These are phyloP conservation scores for Hucho hucho DNA, from an alignment of 2,113 vertebrate species.

Conservation along the genomic window DNA sequence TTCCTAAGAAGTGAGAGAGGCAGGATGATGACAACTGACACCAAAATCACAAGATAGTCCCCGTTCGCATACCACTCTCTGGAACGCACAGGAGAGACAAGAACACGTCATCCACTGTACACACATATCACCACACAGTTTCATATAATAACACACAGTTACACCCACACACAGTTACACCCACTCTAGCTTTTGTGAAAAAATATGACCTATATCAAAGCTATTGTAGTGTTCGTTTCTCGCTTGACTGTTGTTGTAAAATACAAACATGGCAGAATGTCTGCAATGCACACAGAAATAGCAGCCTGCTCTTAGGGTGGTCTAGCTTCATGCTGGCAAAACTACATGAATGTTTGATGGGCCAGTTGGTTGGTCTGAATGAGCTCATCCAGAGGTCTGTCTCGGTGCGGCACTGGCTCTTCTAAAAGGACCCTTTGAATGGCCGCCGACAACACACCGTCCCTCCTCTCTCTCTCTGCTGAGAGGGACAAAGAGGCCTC, in stretches of 20 bases:
- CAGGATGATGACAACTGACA: slow-evolving; percentile 85
- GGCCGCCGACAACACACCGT: slow-evolving; percentile 20
- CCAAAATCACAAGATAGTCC: slow-evolving; percentile 89
- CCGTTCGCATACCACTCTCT: slow-evolving; percentile 92
- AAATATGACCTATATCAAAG: not conserved
- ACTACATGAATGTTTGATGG: slow-evolving; percentile 51
- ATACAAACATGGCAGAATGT: not conserved
- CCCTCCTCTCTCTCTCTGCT: not conserved
- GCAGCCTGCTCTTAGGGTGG: slow-evolving; percentile 17
- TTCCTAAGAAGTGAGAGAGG: slow-evolving; percentile 91
- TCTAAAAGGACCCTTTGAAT: slow-evolving; percentile 60
- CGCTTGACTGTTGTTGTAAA: slow-evolving; percentile 16
- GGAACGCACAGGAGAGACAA: slow-evolving; percentile 49
- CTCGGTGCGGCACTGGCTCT: slow-evolving; percentile 47
- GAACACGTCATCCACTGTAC: not conserved
- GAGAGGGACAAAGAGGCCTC: slow-evolving; percentile 29
- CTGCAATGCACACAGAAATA: slow-evolving; percentile 31
- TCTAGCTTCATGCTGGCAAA: not conserved
- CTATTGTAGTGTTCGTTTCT: not conserved
- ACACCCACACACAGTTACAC: slow-evolving; percentile 27
- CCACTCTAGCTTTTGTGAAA: not conserved
- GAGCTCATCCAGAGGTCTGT: slow-evolving; percentile 48
- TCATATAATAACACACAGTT: slow-evolving; percentile 34
- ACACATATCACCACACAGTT: slow-evolving; percentile 12
- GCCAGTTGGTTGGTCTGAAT: slow-evolving; percentile 18